Conservation (phyloP, 2,888 invertebrate species). For the Cremastinae sp. region DNA sequence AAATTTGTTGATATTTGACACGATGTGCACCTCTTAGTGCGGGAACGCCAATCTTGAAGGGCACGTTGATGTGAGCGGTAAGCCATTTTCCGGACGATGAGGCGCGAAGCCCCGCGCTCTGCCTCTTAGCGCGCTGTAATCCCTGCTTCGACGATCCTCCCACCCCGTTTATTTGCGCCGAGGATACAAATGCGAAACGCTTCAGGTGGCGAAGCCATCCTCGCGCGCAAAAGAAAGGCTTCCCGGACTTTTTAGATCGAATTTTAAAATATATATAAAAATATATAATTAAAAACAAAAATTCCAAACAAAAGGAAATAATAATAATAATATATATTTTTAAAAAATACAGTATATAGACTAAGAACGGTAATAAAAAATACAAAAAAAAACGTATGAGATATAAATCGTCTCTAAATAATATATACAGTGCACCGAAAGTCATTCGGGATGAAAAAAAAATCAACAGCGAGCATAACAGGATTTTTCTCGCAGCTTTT, state of each 20-base stretch:
- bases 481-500: constrained; percentile 28
- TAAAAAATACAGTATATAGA: too few relatives aligned
- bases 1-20: too few relatives aligned
- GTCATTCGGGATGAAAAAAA: constrained; percentile 8
- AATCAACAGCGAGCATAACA: constrained; percentile 1
- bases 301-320: too few relatives aligned
- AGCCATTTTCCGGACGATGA: constrained; percentile 81
- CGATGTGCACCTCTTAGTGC: constrained; percentile 41
- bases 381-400: background rate
- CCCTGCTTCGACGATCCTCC: constrained; percentile 74
- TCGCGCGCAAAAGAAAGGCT: constrained; percentile 75
- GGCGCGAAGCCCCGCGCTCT: constrained; percentile 78
- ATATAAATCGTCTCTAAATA: background rate
- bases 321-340: too few relatives aligned
- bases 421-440: constrained; percentile 3
- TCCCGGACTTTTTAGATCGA: constrained; percentile 70
- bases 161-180: constrained; percentile 6
- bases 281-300: too few relatives aligned
- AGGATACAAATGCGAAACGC: constrained; percentile 54
- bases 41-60: constrained; percentile 62
- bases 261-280: too few relatives aligned
- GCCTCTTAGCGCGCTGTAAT: constrained; percentile 78
- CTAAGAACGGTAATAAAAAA: too few relatives aligned
- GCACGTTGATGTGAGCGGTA: constrained; percentile 79
- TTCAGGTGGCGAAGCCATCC: constrained; percentile 75